These are phyloP conservation scores for Ypsolopha sequella DNA, from an alignment of 2,888 invertebrate genomes.

Conservation along the genomic window DNA sequence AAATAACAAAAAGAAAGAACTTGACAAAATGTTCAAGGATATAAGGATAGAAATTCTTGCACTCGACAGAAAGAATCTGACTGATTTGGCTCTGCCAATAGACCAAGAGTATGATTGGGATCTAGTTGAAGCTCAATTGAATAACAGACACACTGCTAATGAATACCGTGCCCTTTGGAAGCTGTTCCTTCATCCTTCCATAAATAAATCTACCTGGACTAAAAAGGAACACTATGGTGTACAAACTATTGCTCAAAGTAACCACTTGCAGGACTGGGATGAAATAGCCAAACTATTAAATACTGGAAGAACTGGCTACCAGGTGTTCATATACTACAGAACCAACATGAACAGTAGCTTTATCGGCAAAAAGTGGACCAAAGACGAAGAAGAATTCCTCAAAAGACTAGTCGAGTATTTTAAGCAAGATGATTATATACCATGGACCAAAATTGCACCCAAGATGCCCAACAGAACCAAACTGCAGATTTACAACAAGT, in stretches of 20 bases:
- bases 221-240: slow-evolving; percentile 32
- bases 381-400: slow-evolving; percentile 77
- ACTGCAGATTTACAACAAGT: slow-evolving; percentile 75
- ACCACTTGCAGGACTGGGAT: slow-evolving; percentile 76
- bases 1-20: slow-evolving; percentile 5
- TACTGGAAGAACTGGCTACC: slow-evolving; percentile 74
- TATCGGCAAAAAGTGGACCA: slow-evolving; percentile 70
- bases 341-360: slow-evolving; percentile 47
- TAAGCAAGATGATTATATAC: slow-evolving; percentile 75
- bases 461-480: slow-evolving; percentile 74
- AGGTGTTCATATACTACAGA: slow-evolving; percentile 77
- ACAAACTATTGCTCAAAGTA: slow-evolving; percentile 26
- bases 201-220: slow-evolving; percentile 64
- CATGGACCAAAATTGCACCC: slow-evolving; percentile 79
- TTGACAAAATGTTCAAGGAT: slow-evolving; percentile 22
- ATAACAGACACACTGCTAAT: slow-evolving; percentile 68
- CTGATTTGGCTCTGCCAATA: slow-evolving; percentile 36
- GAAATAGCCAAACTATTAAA: slow-evolving; percentile 68
- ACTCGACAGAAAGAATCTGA: slow-evolving; percentile 20
- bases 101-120: slow-evolving; percentile 72
- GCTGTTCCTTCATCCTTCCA: slow-evolving; percentile 75
- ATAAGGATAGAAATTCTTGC: slow-evolving; percentile 14
- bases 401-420: slow-evolving; percentile 72
- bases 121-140: slow-evolving; percentile 51
- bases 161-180: slow-evolving; percentile 82